These are phyloP conservation scores for Brachionus sp. DNA, from an alignment of 1,140 invertebrate genomes.

Conservation along the genomic window DNA sequence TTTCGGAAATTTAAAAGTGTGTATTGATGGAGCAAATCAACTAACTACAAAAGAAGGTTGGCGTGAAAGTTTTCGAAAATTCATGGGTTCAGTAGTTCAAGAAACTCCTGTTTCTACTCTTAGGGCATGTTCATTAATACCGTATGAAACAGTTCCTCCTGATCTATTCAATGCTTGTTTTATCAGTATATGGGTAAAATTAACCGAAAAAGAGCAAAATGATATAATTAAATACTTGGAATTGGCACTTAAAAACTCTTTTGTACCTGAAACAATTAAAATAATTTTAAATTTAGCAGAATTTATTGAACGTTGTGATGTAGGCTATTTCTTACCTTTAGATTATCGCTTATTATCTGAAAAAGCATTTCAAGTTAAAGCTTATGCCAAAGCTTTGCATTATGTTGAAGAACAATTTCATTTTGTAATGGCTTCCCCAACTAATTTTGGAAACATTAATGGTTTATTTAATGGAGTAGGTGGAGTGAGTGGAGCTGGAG, in stretches of 20 bases:
- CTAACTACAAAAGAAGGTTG: slow-evolving; percentile 32
- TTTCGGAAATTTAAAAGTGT: slow-evolving; percentile 65
- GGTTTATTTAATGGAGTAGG: slow-evolving; percentile 23
- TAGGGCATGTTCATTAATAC: slow-evolving; percentile 20
- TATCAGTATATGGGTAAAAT: slow-evolving; percentile 95
- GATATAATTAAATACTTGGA: slow-evolving; percentile 82
- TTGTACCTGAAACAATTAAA: slow-evolving; percentile 93
- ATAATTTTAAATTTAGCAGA: slow-evolving; percentile 94
- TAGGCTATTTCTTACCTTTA: slow-evolving; percentile 64
- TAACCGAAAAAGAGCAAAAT: slow-evolving; percentile 74
- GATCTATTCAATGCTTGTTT: slow-evolving; percentile 98
- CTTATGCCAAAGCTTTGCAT: slow-evolving; percentile 91
- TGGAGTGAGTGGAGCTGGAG: slow-evolving; percentile 36
- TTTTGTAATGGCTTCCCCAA: slow-evolving; percentile 47
- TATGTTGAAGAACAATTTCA: slow-evolving; percentile 98
- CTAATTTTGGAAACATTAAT: neutral
- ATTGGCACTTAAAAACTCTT: slow-evolving; percentile 76
- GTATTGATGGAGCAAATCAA: slow-evolving; percentile 29
- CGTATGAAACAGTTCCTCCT: slow-evolving; percentile 55
- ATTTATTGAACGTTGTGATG: slow-evolving; percentile 99
- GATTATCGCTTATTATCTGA: slow-evolving; percentile 71
- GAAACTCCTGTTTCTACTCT: slow-evolving; percentile 23
- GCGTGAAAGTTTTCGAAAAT: slow-evolving; percentile 19
- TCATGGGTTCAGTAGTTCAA: slow-evolving; percentile 25
- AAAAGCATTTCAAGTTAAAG: slow-evolving; percentile 66